These are phyloP conservation scores for Lagodon rhomboides DNA, from an alignment of 2,797 vertebrate species.

Conservation along the genomic window DNA sequence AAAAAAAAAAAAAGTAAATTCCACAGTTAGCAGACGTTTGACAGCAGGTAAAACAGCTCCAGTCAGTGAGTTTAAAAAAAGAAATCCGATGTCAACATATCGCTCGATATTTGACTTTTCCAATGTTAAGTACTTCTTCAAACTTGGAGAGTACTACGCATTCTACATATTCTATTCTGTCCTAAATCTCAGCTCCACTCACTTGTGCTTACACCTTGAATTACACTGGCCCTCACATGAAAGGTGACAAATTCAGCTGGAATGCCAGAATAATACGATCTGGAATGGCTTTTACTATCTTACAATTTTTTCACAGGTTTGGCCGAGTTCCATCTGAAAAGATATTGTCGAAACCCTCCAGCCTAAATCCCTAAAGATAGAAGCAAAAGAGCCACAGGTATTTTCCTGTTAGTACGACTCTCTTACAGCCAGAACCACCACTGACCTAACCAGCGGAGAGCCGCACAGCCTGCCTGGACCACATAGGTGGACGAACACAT, in stretches of 20 bases:
- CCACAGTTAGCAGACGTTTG: neutral
- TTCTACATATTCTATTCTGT: neutral
- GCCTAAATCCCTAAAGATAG: constrained; percentile 1
- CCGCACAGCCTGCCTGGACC: neutral
- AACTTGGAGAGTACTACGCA: neutral
- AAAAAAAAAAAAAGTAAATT: neutral
- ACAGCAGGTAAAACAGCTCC: neutral
- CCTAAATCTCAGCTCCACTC: neutral
- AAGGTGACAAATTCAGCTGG: neutral
- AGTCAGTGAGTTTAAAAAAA: neutral
- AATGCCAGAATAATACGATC: neutral
- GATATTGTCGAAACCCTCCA: neutral
- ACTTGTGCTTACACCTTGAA: neutral
- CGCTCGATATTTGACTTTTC: neutral
- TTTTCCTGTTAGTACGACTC: constrained; percentile 20
- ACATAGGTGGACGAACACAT: neutral
- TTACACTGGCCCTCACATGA: neutral
- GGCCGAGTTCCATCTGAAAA: neutral
- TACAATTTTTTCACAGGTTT: neutral
- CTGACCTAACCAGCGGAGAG: constrained; percentile 38
- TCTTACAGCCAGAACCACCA: constrained; percentile 9
- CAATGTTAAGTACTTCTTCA: neutral
- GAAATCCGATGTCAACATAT: neutral
- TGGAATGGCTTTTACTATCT: neutral
- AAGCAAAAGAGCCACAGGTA: constrained; percentile 19